Conservation (phyloP, 1,140 invertebrate genomes). For the Popillia japonica region DNA sequence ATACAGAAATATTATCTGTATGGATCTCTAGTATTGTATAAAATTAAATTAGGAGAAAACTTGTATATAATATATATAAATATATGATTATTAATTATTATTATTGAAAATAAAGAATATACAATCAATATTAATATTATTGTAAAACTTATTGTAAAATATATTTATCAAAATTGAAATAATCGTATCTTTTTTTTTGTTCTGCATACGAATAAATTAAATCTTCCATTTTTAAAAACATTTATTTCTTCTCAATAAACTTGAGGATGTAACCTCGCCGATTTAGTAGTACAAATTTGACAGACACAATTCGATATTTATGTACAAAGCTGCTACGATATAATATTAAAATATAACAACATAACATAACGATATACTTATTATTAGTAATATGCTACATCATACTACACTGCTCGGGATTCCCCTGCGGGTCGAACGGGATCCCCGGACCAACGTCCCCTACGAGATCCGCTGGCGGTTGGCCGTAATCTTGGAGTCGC, state of each 20-base stretch:
- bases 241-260: no score
- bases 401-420: constrained; percentile 50
- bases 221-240: no score
- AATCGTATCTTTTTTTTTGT: neutral
- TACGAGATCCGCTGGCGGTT: constrained; percentile 85
- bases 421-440: constrained; percentile 46
- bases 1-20: constrained; percentile 36
- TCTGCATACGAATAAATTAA: no score
- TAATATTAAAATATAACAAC: no score
- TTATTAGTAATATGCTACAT: constrained; percentile 42
- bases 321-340: no score
- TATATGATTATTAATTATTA: constrained; percentile 30
- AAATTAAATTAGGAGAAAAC: constrained; percentile 15
- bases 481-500: constrained; percentile 86
- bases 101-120: neutral
- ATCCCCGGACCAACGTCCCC: constrained; percentile 65
- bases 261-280: no score
- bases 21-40: constrained; percentile 38
- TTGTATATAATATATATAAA: constrained; percentile 34
- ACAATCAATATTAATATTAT: constrained; percentile 24
- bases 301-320: no score
- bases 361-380: no score
- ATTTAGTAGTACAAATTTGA: no score
- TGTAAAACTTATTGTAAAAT: constrained; percentile 33
- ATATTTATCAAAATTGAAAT: neutral